A percentile compares a stretch with the other conserved stretches of the same genome.
Evolutionary conservation across 1,140 invertebrate genomes (phyloP).

Genomic region (Drosophila ercepeae): DNA sequence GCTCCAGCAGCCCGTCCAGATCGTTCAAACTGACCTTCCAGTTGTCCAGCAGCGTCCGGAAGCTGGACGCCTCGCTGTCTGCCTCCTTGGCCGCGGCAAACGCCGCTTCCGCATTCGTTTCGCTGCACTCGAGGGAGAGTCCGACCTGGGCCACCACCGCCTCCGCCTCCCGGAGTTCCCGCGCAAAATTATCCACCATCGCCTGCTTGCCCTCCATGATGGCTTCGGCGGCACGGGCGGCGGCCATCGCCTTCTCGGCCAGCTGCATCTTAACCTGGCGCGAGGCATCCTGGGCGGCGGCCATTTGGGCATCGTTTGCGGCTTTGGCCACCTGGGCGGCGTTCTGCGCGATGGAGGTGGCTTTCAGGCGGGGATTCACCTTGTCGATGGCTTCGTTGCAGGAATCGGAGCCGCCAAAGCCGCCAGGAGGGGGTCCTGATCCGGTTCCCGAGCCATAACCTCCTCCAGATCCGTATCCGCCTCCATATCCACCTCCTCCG

Average conservation of each 20-base stretch:
- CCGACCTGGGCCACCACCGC: conserved; percentile 86
- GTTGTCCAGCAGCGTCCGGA: conserved; percentile 84
- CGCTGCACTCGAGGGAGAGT: conserved; percentile 85
- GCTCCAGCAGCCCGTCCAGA: conserved; percentile 85
- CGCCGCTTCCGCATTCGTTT: conserved; percentile 85
- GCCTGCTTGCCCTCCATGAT: conserved; percentile 86
- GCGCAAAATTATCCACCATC: conserved; percentile 85
- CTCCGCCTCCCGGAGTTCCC: conserved; percentile 86
- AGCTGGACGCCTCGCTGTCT: conserved; percentile 81
- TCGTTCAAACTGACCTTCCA: conserved; percentile 85
- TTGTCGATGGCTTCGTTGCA: not conserved
- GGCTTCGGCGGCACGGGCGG: conserved; percentile 87
- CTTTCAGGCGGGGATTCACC: conserved; percentile 57
- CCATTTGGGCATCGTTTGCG: conserved; percentile 87
- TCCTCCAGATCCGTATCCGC: no score
- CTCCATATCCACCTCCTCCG: no score
- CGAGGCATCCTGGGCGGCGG: conserved; percentile 87
- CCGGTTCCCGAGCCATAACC: no score
- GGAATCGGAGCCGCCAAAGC: not conserved
- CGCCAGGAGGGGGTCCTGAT: no score
- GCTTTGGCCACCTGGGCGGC: conserved; percentile 87
- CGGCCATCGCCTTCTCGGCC: conserved; percentile 87
- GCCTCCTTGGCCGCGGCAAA: conserved; percentile 85
- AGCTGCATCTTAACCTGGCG: conserved; percentile 87
- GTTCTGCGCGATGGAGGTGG: conserved; percentile 86